Evolutionary conservation across 2,797 vertebrate genomes (phyloP).

Genomic region (Myotis planiceps): DNA sequence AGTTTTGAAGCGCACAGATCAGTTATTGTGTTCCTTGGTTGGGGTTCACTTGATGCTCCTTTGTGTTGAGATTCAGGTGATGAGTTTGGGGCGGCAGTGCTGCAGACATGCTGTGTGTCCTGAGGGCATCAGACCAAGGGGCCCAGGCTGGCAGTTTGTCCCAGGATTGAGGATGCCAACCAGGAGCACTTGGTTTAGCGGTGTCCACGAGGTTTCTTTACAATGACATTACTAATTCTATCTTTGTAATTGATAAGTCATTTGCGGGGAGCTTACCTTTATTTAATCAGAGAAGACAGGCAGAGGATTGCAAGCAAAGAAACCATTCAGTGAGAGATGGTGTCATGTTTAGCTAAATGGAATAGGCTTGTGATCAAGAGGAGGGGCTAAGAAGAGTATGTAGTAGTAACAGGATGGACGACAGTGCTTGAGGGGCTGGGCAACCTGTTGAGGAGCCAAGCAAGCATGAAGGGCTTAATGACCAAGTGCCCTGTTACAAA

Average conservation of each 20-base stretch:
- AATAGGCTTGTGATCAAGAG: not conserved
- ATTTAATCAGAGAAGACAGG: not conserved
- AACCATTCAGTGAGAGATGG: not conserved
- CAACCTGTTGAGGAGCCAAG: not conserved
- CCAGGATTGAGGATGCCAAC: not conserved
- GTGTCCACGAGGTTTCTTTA: not conserved
- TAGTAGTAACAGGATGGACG: not conserved
- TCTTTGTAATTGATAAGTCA: not conserved
- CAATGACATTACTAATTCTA: not conserved
- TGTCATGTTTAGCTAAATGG: slow-evolving; percentile 14
- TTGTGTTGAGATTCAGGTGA: not conserved
- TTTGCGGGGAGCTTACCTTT: not conserved
- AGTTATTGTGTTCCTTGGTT: slow-evolving; percentile 3
- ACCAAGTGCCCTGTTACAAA: not conserved
- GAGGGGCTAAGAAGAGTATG: not conserved
- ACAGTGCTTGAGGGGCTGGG: not conserved
- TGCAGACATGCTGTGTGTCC: not conserved
- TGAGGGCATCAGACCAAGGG: not conserved
- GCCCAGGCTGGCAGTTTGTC: not conserved
- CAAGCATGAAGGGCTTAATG: not conserved
- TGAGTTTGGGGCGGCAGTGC: not conserved
- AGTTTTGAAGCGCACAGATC: not conserved
- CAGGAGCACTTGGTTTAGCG: not conserved
- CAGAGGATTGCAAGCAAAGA: slow-evolving; percentile 11
- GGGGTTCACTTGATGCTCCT: not conserved